Evolutionary conservation across 2,888 invertebrate species (phyloP), one percentile per base, ranked within the genome.

Genomic region (Melikaiella ostensackeni): DNA sequence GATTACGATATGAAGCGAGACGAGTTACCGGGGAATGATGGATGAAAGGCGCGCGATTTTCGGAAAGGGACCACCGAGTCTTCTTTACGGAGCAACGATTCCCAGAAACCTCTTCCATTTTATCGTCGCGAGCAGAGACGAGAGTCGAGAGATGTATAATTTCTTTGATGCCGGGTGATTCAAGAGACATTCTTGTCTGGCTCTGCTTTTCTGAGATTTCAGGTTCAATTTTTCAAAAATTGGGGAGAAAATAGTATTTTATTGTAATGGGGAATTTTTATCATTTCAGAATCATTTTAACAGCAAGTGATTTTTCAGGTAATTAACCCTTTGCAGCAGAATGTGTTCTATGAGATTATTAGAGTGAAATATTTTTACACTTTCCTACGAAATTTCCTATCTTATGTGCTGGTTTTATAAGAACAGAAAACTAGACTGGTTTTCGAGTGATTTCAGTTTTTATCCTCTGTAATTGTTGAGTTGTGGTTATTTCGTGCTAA

Each of bases 101-200:
- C 50, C 30, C 27, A 46, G 46, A 42, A 66, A 46, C 27, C 50
- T 70, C 50, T 70, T 55, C 30, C 30, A 50, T 70, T 70, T 70
- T 50, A 70, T 70, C 66, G 70, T 30, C 19, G 50, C 50, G 46
- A 50, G 55, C 50, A 46, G 19, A 13, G 50, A 70, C 46, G 70
- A 50, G 50, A 50, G 70, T 50, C 46, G n/a, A 70, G 70, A 50
- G 70, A 70, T 70, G 30, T 50, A 50, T 70, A 30, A 70, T 70
- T 70, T 70, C 50, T 70, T 70, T 70, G 70, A 70, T 46, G 70
- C n/a, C 19, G 50, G 50, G 30, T 70, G 50, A 50, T 30, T 30
- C 30, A 30, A 55, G 30, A 55, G 30, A 70, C n/a, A 46, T 66
- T 50, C 50, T 30, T 70, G 70, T 70, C 30, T 70, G 70, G 30